Conservation (phyloP, 2,888 invertebrate genomes). For the Aradus depressus region DNA sequence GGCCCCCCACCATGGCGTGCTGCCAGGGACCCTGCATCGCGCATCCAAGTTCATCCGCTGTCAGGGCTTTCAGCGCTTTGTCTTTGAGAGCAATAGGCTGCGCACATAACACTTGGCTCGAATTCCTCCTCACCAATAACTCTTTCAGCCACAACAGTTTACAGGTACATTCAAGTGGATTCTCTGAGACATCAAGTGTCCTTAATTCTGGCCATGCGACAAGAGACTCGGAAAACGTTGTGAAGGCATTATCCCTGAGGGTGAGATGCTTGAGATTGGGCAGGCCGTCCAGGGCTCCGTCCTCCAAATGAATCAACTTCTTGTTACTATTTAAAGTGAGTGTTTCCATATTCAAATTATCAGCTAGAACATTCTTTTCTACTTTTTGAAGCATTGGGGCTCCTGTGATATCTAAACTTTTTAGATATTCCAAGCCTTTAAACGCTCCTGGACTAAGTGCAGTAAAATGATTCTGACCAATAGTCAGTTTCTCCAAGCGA, state of each 20-base stretch:
- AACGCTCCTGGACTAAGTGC: constrained; percentile 61
- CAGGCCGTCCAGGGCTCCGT: constrained; percentile 63
- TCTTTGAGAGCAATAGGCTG: constrained; percentile 61
- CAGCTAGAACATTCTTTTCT: constrained; percentile 64
- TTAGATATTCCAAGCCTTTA: constrained; percentile 59
- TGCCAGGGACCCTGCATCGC: constrained; percentile 66
- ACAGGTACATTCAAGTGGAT: constrained; percentile 72
- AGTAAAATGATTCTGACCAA: constrained; percentile 73
- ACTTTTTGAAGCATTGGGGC: constrained; percentile 60
- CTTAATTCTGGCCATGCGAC: constrained; percentile 68
- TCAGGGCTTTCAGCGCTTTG: constrained; percentile 52
- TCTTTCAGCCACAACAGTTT: constrained; percentile 68
- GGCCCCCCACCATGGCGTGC: constrained; percentile 66
- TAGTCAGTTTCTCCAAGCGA: constrained; percentile 64
- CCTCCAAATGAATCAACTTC: constrained; percentile 57
- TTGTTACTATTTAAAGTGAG: constrained; percentile 67
- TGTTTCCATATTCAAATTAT: constrained; percentile 70
- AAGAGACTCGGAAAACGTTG: constrained; percentile 62
- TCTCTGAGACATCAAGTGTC: constrained; percentile 66
- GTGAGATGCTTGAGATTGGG: constrained; percentile 67
- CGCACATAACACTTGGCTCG: constrained; percentile 54
- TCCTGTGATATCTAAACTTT: constrained; percentile 65
- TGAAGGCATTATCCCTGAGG: constrained; percentile 65
- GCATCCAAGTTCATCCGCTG: constrained; percentile 69
- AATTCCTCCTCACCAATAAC: constrained; percentile 56